A percentile compares a stretch with the other conserved stretches of the same genome.
These are phyloP conservation scores for Epinephelus malabaricus DNA, from an alignment of 2,797 vertebrate genomes.

Conservation along the genomic window DNA sequence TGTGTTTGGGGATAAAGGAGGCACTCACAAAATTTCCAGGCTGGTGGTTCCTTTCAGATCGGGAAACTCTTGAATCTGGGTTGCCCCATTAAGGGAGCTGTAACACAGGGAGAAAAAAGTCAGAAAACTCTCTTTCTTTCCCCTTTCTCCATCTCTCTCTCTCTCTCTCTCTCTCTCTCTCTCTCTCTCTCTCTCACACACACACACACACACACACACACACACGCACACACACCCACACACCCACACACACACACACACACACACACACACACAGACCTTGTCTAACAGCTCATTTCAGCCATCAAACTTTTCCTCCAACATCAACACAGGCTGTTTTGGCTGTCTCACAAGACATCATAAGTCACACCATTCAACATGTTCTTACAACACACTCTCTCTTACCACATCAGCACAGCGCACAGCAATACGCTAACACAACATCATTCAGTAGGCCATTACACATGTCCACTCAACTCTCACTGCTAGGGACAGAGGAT, in stretches of 20 bases:
- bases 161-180: constrained; percentile 6
- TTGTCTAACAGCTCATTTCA: constrained; percentile 82
- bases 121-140: constrained; percentile 42
- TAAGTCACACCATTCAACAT: constrained; percentile 83
- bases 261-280: constrained; percentile 38
- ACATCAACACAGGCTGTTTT: constrained; percentile 82
- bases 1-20: constrained; percentile 10
- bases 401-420: constrained; percentile 78
- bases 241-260: constrained; percentile 22
- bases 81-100: constrained; percentile 95
- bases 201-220: constrained; percentile 27
- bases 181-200: constrained; percentile 22
- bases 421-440: constrained; percentile 76
- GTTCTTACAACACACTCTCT: constrained; percentile 79
- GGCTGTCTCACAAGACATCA: constrained; percentile 79
- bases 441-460: constrained; percentile 81
- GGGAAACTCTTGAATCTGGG: constrained; percentile 92
- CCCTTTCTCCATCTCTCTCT: constrained; percentile 8
- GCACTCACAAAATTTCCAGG: constrained; percentile 95
- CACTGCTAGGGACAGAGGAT: constrained; percentile 67
- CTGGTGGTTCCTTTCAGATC: constrained; percentile 96
- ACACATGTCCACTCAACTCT: constrained; percentile 80
- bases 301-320: constrained; percentile 78
- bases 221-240: constrained; percentile 1
- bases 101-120: constrained; percentile 61